Percentiles rank a stretch among this genome's conserved stretches.
Conservation (phyloP, 2,797 vertebrate species). For the Catamblyrhynchus diadema region DNA sequence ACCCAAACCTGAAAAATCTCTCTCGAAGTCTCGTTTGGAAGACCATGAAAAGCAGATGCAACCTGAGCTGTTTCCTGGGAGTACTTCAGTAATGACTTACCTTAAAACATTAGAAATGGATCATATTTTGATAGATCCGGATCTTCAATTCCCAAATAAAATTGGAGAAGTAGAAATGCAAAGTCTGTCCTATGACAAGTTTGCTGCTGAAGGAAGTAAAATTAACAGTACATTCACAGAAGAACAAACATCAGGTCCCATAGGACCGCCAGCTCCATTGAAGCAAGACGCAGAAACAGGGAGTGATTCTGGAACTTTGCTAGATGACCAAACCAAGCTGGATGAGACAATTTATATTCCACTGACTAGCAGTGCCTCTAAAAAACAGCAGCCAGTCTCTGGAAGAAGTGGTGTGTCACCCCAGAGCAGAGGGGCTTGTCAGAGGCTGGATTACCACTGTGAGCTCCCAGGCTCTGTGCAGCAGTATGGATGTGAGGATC, state of each 20-base stretch:
- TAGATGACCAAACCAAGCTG: conserved; percentile 53
- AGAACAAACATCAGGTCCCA: background rate
- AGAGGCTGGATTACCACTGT: background rate
- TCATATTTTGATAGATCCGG: background rate
- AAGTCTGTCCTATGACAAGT: background rate
- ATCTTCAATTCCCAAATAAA: background rate
- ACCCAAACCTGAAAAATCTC: conserved; percentile 61
- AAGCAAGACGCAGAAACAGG: conserved; percentile 34
- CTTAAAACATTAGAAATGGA: conserved; percentile 76
- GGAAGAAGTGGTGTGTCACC: conserved; percentile 10
- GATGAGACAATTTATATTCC: conserved; percentile 79
- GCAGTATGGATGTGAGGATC: background rate
- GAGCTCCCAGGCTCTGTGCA: background rate
- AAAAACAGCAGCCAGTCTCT: conserved; percentile 6
- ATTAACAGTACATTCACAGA: background rate
- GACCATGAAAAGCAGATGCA: conserved; percentile 76
- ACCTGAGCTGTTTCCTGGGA: conserved; percentile 45
- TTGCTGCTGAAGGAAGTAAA: conserved; percentile 1
- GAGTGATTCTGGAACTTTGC: conserved; percentile 55
- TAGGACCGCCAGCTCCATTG: background rate
- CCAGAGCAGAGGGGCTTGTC: background rate
- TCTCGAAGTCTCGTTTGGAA: conserved; percentile 77
- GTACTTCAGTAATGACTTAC: conserved; percentile 77
- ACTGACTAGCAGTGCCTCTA: conserved; percentile 66
- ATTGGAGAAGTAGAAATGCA: background rate